These are phyloP conservation scores for Belonocnema kinseyi DNA, from an alignment of 1,140 invertebrate species.

Conservation along the genomic window DNA sequence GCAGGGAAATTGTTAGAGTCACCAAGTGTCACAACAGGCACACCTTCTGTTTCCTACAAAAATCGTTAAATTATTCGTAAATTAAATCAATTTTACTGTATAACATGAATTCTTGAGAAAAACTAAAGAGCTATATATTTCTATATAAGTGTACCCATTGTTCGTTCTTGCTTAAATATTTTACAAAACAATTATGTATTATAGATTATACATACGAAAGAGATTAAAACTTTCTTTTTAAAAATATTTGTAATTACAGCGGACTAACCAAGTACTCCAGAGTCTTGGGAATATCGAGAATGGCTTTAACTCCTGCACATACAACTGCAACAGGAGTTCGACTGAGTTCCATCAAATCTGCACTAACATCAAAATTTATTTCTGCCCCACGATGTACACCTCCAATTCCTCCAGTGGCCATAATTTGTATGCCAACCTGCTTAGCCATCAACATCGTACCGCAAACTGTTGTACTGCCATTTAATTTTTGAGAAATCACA, in stretches of 20 bases:
- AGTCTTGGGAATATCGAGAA: conserved; percentile 95
- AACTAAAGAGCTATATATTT: not conserved
- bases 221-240: no score
- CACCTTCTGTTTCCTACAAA: conserved; percentile 93
- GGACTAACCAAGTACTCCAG: conserved; percentile 91
- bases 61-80: conserved; percentile 36
- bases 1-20: conserved; percentile 85
- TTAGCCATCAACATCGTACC: conserved; percentile 93
- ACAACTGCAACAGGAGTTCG: conserved; percentile 91
- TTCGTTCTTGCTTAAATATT: no score
- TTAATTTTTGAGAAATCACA: conserved; percentile 81
- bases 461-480: conserved; percentile 97
- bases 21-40: conserved; percentile 89
- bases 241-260: conserved; percentile 2
- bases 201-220: not conserved
- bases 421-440: conserved; percentile 89
- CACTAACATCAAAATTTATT: conserved; percentile 92
- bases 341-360: conserved; percentile 94
- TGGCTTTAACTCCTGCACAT: conserved; percentile 97
- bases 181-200: not conserved
- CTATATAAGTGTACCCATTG: no score
- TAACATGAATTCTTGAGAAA: conserved; percentile 3
- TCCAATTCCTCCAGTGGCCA: conserved; percentile 94
- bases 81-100: conserved; percentile 9
- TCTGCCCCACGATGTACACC: conserved; percentile 95